These are phyloP conservation scores for Chloroclysta siterata DNA, from an alignment of 2,888 invertebrate genomes.

Conservation along the genomic window DNA sequence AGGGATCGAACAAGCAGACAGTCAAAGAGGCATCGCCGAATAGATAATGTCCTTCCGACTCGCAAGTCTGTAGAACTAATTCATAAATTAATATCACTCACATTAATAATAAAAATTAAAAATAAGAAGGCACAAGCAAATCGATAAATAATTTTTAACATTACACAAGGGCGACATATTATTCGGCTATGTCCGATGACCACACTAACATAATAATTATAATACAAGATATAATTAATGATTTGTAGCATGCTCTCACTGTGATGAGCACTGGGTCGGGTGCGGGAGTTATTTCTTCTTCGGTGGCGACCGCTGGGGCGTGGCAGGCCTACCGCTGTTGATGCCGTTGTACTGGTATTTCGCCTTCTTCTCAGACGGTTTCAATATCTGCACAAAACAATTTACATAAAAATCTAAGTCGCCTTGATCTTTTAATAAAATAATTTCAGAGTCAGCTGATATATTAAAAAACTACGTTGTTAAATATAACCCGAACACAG, in stretches of 20 bases:
- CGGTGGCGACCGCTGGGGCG: conserved; percentile 92
- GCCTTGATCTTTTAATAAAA: too few relatives aligned
- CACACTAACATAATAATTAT: conserved; percentile 77
- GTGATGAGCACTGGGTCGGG: conserved; percentile 80
- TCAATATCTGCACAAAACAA: conserved; percentile 91
- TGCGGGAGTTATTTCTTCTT: conserved; percentile 88
- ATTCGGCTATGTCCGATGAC: conserved; percentile 79
- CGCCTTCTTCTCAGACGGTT: conserved; percentile 99
- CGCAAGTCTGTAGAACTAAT: conserved; percentile 73
- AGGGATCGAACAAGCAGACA: conserved; percentile 76
- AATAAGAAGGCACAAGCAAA: conserved; percentile 83
- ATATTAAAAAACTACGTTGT: too few relatives aligned
- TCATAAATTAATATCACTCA: conserved; percentile 82
- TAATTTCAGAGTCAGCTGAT: too few relatives aligned
- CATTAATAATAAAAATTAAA: conserved; percentile 76
- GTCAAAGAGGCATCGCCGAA: conserved; percentile 75
- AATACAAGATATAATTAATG: conserved; percentile 81
- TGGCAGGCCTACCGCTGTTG: conserved; percentile 93
- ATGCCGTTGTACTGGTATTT: conserved; percentile 98
- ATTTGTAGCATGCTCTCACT: conserved; percentile 83
- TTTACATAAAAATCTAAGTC: background rate
- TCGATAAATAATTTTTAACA: conserved; percentile 79
- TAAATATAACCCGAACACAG: too few relatives aligned
- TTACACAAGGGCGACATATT: conserved; percentile 61
- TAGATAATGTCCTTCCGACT: conserved; percentile 63